Evolutionary conservation across 2,113 vertebrate species (phyloP), one percentile per base, ranked within the genome.

Genomic region (Eudyptes chrysolophus): DNA sequence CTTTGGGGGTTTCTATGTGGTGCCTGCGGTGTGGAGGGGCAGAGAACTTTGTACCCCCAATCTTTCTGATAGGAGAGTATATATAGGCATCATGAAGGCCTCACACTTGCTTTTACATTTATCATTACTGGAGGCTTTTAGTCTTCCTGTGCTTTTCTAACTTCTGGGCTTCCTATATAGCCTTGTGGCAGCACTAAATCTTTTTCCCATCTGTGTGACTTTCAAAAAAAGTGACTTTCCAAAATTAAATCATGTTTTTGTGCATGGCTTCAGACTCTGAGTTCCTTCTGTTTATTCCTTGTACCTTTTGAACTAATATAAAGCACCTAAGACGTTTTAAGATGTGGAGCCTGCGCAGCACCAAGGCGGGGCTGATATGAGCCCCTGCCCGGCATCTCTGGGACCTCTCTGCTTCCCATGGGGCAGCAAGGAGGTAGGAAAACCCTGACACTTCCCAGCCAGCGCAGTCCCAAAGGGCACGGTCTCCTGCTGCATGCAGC

Each of bases 371-470:
- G 36, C 21, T 10, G 21, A 3, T 24, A 4, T 0, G 10, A 8
- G 7, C 7, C 10, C 7, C 22, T 0, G 40, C 22, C 52, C 3
- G 5, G 22, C 16, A 3, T 8, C 30, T 21, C 20, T 4, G 1
- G 6, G 21, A 5, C 6, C 18, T 14, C 13, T 7, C 17, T 0
- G 2, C 21, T 13, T 48, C 42, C 54, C 4, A 1, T 2, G 8
- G 65, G 44, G 5, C 44, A 38, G 21, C 17, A 10, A 16, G 5
- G 6, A 8, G 29, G 7, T n/a, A 14, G 30, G 44, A n/a, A 42
- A 51, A 11, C 36, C 9, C 24, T 27, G 44, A 5, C 2, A 15
- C 24, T 71, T 51, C 46, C 36, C 46, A 51, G 46, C 55, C 24
- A 29, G 12, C 2, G 0, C n/a, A 3, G 16, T 30, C 30, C 17